A percentile compares a stretch with the other conserved stretches of the same genome.
These are phyloP conservation scores for Trissoscelio sp. DNA, from an alignment of 2,888 invertebrate species.

Conservation along the genomic window DNA sequence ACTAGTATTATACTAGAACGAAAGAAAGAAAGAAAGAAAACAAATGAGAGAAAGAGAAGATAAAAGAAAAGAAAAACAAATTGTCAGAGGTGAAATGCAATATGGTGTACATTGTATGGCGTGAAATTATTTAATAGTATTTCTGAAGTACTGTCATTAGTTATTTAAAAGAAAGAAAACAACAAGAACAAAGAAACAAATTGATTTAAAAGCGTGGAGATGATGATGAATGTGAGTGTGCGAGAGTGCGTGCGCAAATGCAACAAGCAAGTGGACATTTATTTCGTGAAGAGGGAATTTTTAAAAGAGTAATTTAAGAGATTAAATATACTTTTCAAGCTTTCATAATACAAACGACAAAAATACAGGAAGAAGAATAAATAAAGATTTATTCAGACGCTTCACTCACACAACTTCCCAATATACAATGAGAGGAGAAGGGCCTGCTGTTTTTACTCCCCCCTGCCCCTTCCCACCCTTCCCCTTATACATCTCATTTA, in stretches of 20 bases:
- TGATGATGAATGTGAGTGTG: slow-evolving; percentile 24
- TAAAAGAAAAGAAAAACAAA: slow-evolving; percentile 17
- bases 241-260: slow-evolving; percentile 22
- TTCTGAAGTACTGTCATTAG: slow-evolving; percentile 65
- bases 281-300: slow-evolving; percentile 44
- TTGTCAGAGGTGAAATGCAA: slow-evolving; percentile 77
- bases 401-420: slow-evolving; percentile 59
- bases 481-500: slow-evolving; percentile 75
- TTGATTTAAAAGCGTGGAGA: slow-evolving; percentile 42
- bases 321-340: slow-evolving; percentile 64
- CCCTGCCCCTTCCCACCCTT: slow-evolving; percentile 48
- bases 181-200: slow-evolving; percentile 21
- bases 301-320: slow-evolving; percentile 56
- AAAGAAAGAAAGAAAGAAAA: slow-evolving; percentile 6
- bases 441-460: slow-evolving; percentile 65
- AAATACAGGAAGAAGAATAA: slow-evolving; percentile 38
- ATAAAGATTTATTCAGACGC: slow-evolving; percentile 49
- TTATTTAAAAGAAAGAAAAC: slow-evolving; percentile 60
- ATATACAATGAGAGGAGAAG: slow-evolving; percentile 57
- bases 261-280: slow-evolving; percentile 13
- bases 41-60: slow-evolving; percentile 5
- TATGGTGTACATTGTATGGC: slow-evolving; percentile 74
- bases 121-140: slow-evolving; percentile 72
- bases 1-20: slow-evolving; percentile 76
- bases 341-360: slow-evolving; percentile 55